A percentile compares a stretch with the other conserved stretches of the same genome.
phyloP scores from a whole-genome alignment of 1,140 invertebrate species.

The Piezodorus guildinii region DNA sequence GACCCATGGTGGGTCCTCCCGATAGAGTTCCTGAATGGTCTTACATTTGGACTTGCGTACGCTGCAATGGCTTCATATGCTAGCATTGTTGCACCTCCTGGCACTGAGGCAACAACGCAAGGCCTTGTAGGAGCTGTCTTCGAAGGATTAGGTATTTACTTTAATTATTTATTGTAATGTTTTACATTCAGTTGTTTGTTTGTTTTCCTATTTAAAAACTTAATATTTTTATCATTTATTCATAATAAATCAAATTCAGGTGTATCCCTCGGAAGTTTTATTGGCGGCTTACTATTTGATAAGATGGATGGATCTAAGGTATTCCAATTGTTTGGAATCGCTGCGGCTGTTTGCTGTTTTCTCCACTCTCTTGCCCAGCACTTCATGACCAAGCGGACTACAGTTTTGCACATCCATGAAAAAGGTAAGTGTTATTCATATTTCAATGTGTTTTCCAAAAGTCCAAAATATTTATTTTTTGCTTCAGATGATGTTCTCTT shows the following conservation, averaged over 20 bases:
- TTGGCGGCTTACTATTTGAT: slow-evolving; percentile 54
- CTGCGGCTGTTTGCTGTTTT: slow-evolving; percentile 46
- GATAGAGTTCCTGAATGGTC: slow-evolving; percentile 73
- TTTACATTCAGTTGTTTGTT: slow-evolving; percentile 1
- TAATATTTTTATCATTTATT: background rate
- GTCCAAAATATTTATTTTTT: too few relatives aligned
- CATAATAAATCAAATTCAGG: slow-evolving; percentile 34
- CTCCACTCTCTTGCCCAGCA: slow-evolving; percentile 48
- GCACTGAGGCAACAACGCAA: slow-evolving; percentile 74
- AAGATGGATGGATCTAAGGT: slow-evolving; percentile 47
- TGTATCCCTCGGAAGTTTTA: slow-evolving; percentile 59
- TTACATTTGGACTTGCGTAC: slow-evolving; percentile 81
- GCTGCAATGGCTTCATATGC: slow-evolving; percentile 82
- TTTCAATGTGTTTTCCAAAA: too few relatives aligned
- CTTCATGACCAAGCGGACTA: slow-evolving; percentile 35
- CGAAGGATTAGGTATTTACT: slow-evolving; percentile 58
- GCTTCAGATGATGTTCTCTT: too few relatives aligned
- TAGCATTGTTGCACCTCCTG: slow-evolving; percentile 68
- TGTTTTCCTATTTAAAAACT: background rate
- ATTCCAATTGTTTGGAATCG: slow-evolving; percentile 57
- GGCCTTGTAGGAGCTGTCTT: slow-evolving; percentile 74
- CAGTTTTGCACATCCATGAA: slow-evolving; percentile 34
- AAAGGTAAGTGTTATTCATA: slow-evolving; percentile 37
- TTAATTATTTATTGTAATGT: slow-evolving; percentile 2
- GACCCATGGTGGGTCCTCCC: slow-evolving; percentile 74